Conservation (phyloP, 1,140 invertebrate species). For the Bombus confusus region DNA sequence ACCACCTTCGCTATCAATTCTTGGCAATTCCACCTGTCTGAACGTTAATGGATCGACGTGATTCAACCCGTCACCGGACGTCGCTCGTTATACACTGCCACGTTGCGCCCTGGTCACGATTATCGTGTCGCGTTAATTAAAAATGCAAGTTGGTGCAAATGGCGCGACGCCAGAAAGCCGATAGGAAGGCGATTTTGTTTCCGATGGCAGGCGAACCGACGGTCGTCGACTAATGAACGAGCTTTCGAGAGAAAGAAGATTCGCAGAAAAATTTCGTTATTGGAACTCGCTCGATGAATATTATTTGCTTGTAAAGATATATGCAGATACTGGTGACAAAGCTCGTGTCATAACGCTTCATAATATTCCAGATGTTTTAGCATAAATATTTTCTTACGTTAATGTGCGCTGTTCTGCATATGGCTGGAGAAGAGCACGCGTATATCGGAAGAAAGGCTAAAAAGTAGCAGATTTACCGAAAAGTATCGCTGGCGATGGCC, state of each 20-base stretch:
- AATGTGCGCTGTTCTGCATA: neutral
- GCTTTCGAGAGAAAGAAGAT: too few relatives aligned
- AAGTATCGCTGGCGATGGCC: conserved; percentile 71
- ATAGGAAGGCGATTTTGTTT: neutral
- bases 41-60: conserved; percentile 35
- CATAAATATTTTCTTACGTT: neutral
- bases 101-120: neutral
- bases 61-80: conserved; percentile 23
- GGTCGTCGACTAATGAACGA: too few relatives aligned
- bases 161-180: neutral
- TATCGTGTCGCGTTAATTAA: conserved; percentile 28
- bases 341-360: neutral
- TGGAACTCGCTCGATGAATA: too few relatives aligned
- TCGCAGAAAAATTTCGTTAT: too few relatives aligned
- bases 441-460: neutral
- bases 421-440: neutral
- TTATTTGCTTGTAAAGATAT: too few relatives aligned
- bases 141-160: conserved; percentile 6
- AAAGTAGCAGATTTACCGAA: conserved; percentile 56
- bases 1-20: conserved; percentile 51
- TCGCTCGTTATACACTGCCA: neutral
- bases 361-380: neutral
- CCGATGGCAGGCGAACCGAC: neutral
- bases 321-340: neutral
- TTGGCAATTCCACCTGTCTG: conserved; percentile 54